phyloP scores from a whole-genome alignment of 2,113 vertebrate species.

The Zapus hudsonius region DNA sequence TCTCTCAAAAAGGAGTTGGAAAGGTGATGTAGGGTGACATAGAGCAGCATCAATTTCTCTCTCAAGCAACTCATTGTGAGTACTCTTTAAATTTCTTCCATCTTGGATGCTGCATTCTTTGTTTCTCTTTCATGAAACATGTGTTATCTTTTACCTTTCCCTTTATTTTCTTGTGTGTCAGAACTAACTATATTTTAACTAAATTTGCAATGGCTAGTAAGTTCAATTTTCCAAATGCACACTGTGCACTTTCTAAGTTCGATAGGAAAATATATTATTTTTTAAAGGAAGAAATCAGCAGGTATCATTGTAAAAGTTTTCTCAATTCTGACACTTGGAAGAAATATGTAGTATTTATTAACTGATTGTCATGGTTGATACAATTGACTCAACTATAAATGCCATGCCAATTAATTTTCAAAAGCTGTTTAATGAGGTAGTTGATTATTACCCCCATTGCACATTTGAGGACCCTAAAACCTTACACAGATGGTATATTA shows the following conservation, averaged over 20 bases:
- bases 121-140: not conserved
- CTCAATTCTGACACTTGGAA: too few species aligned
- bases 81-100: not conserved
- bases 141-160: not conserved
- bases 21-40: not conserved
- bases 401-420: too few species aligned
- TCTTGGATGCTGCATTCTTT: not conserved
- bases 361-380: too few species aligned
- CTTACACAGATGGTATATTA: not conserved
- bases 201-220: not conserved
- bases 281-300: too few species aligned
- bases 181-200: not conserved
- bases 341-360: too few species aligned
- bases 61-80: fast-evolving
- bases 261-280: too few species aligned
- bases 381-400: too few species aligned
- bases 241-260: not conserved
- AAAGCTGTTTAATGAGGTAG: not conserved
- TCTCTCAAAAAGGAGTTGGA: not conserved
- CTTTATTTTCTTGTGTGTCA: too few species aligned
- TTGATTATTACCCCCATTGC: not conserved
- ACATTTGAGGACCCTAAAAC: not conserved
- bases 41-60: not conserved
- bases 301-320: too few species aligned
- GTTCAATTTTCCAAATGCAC: not conserved